A percentile compares a stretch with the other conserved stretches of the same genome.
Evolutionary conservation across 2,113 vertebrate genomes (phyloP).

Genomic region (Rhynchomys soricoides): DNA sequence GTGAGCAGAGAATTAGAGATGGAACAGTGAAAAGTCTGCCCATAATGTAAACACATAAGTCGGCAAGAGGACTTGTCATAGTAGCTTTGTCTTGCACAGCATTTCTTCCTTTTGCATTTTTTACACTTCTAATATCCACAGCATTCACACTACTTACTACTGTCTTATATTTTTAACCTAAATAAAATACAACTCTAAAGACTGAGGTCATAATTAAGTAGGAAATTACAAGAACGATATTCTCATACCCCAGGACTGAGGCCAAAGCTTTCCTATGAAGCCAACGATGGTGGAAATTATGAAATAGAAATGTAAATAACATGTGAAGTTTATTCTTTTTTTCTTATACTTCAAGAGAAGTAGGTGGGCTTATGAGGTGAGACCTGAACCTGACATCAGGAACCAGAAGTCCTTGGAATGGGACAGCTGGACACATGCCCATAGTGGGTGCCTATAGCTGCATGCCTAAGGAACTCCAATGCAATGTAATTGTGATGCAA

Average conservation of each 20-base stretch:
- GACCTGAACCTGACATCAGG: not conserved
- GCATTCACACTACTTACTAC: not conserved
- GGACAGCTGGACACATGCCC: not conserved
- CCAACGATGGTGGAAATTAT: not conserved
- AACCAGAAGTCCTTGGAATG: not conserved
- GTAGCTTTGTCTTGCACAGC: not conserved
- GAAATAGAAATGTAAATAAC: not conserved
- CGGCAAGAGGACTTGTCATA: not conserved
- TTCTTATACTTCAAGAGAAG: not conserved
- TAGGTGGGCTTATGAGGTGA: not conserved
- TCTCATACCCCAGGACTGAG: not conserved
- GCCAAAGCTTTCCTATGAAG: not conserved
- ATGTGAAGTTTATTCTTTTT: not conserved
- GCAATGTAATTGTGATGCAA: too few species aligned
- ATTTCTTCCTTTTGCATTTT: not conserved
- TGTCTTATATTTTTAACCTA: conserved; percentile 22
- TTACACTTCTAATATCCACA: not conserved
- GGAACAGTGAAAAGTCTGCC: not conserved
- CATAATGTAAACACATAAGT: not conserved
- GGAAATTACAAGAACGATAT: not conserved
- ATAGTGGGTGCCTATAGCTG: not conserved
- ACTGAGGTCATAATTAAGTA: not conserved
- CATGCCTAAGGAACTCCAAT: not conserved
- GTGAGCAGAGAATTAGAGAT: not conserved
- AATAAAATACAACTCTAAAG: not conserved